Evolutionary conservation across 2,888 invertebrate genomes (phyloP).

Genomic region (Euproctis similis): DNA sequence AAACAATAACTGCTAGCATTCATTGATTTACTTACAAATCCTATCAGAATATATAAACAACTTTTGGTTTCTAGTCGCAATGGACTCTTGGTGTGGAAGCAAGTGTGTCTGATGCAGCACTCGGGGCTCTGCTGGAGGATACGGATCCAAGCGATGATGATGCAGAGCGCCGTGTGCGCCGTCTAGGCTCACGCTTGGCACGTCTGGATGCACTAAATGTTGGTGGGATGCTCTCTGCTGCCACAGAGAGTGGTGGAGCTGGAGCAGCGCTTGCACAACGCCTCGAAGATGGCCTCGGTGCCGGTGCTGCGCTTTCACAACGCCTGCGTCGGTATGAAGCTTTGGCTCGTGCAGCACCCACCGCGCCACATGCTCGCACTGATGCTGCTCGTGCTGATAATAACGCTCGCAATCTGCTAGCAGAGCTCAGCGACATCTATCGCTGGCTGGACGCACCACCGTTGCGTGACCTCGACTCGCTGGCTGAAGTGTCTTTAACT

Average conservation of each 20-base stretch:
- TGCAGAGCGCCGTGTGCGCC: conserved; percentile 42
- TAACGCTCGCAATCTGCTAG: conserved; percentile 87
- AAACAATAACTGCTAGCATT: no score
- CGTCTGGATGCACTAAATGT: conserved; percentile 79
- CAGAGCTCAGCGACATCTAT: conserved; percentile 81
- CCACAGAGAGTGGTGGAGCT: conserved; percentile 87
- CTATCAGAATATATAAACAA: no score
- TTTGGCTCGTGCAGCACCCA: conserved; percentile 76
- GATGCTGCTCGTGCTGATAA: conserved; percentile 80
- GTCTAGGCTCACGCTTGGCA: conserved; percentile 88
- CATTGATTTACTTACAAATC: no score
- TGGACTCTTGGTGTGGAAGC: conserved; percentile 79
- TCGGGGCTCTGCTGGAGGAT: conserved; percentile 78
- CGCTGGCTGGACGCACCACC: conserved; percentile 55
- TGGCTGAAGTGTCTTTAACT: conserved; percentile 43
- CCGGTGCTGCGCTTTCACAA: conserved; percentile 43
- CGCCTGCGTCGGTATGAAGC: conserved; percentile 68
- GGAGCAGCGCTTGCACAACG: conserved; percentile 78
- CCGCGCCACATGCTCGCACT: conserved; percentile 38
- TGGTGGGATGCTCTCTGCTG: conserved; percentile 84
- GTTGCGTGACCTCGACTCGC: conserved; percentile 44
- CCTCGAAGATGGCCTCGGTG: conserved; percentile 76
- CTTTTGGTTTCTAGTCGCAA: conserved; percentile 67
- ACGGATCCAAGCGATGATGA: conserved; percentile 22
- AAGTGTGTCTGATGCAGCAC: conserved; percentile 83